Conservation (phyloP, 2,888 invertebrate genomes). For the Sphaerophoria taeniata region DNA sequence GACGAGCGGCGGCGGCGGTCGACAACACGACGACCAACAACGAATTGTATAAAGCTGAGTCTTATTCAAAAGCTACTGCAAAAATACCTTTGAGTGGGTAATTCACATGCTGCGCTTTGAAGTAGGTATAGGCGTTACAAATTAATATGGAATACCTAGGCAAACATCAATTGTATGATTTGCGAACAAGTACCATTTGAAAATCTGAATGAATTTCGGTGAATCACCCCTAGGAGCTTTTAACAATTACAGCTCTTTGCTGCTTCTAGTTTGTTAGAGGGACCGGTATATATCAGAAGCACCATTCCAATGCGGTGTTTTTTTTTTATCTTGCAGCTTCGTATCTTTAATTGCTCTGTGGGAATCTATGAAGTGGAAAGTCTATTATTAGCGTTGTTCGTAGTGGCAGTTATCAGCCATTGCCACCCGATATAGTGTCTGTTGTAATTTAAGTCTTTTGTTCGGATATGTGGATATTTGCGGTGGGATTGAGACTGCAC, state of each 20-base stretch:
- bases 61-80: constrained; percentile 30
- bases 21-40: background rate
- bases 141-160: background rate
- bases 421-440: constrained; percentile 14
- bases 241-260: background rate
- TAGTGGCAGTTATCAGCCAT: constrained; percentile 6
- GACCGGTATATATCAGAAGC: background rate
- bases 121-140: constrained; percentile 1
- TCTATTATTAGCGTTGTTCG: constrained; percentile 32
- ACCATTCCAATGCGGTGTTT: constrained; percentile 9
- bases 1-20: background rate
- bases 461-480: constrained; percentile 23
- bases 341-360: constrained; percentile 16
- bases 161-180: constrained; percentile 1
- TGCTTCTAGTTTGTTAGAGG: background rate
- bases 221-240: constrained; percentile 55
- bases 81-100: constrained; percentile 19
- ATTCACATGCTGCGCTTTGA: constrained; percentile 24
- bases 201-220: constrained; percentile 39
- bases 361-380: constrained; percentile 10
- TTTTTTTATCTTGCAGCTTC: constrained; percentile 40
- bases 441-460: constrained; percentile 46
- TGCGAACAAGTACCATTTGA: constrained; percentile 2
- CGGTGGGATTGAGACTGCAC: background rate
- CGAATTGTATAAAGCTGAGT: constrained; percentile 16